Base-by-base conservation (phyloP, 2,797 vertebrate genomes). In the Lagocephalus sceleratus region DNA sequence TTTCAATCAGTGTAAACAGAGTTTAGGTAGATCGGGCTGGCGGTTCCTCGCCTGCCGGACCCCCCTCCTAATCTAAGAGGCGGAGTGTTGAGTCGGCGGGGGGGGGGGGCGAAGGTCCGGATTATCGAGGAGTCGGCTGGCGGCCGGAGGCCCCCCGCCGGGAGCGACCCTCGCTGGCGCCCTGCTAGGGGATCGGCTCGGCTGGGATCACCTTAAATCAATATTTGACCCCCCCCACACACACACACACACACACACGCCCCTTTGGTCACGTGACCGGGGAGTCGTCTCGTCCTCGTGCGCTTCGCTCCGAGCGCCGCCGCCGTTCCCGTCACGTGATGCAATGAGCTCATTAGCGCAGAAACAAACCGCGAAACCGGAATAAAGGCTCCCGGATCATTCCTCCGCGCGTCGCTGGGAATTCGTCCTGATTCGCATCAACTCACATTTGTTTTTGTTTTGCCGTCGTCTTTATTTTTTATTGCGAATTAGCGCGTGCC, bases 381-480 rank as follows among this genome's bases (percentile, higher is more conserved):
- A 90, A 86, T 89, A 87, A 87, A 89, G 85, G 84, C 84, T 78
- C 75, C 87, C 87, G 88, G 84, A 79, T 88, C 88, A 87, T 91
- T 91, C 86, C 90, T 89, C 89, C 80, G n/a, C 77, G 63, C 54
- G 10, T 68, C 47, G 47, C 40, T 45, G 57, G 68, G 84, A 86
- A 90, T 89, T 81, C 68, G 55, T 66, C 66, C 84, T 91, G 88
- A 90, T 91, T 91, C 90, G 88, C 85, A 86, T 90, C 86, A 67
- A 80, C 84, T 91, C 79, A 68, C 73, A 89, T 89, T 89, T 90
- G 89, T 90, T 89, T 91, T 91, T 91, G 85, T 90, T 90, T 89
- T 88, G 85, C 73, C 80, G 57, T 90, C 87, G 79, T 90, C 85
- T 89, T 88, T 89, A 87, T 89, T 89, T 87, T 91, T 91, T 90